A percentile compares a stretch with the other conserved stretches of the same genome.
Conservation (phyloP, 2,888 invertebrate genomes). For the Callinectes sapidus region DNA sequence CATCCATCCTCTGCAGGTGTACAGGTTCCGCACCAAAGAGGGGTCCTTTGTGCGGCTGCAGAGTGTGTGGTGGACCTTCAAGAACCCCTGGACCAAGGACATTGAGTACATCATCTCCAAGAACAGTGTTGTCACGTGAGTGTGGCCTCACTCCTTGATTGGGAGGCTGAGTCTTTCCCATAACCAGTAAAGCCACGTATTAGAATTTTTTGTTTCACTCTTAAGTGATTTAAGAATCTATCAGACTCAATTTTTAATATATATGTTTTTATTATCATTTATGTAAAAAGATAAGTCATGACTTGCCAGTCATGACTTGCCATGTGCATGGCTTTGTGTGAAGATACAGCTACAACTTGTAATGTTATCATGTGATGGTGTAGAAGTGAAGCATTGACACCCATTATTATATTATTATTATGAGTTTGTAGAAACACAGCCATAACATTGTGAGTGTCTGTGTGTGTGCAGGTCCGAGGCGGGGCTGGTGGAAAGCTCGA, state of each 20-base stretch:
- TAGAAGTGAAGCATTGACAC: neutral
- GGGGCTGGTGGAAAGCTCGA: conserved; percentile 77
- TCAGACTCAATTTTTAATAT: too few species aligned
- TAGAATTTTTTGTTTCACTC: too few species aligned
- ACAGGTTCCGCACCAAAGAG: conserved; percentile 79
- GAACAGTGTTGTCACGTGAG: conserved; percentile 86
- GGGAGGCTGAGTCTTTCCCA: neutral
- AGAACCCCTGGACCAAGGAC: conserved; percentile 97
- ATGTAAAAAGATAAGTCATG: too few species aligned
- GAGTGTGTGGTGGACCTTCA: conserved; percentile 91
- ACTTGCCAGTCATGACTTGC: too few species aligned
- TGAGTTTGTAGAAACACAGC: neutral
- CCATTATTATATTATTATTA: neutral
- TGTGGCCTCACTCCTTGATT: conserved; percentile 64
- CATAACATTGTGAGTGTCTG: conserved; percentile 49
- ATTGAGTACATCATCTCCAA: conserved; percentile 92
- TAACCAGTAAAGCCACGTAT: too few species aligned
- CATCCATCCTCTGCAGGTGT: conserved; percentile 77
- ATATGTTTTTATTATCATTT: too few species aligned
- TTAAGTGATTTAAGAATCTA: too few species aligned
- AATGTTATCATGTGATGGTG: neutral
- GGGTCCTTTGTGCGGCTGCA: conserved; percentile 84
- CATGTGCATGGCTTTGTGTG: too few species aligned
- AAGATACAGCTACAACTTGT: too few species aligned
- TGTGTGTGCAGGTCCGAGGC: conserved; percentile 77